These are phyloP conservation scores for Rattus norvegicus DNA, from an alignment of 2,113 vertebrate species.

Conservation along the genomic window GRCr8 NC_086024.1:60268501-60269000, in stretches of 20 bases:
- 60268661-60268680: background rate
- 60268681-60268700: background rate
- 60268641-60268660: background rate
- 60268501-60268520: background rate
- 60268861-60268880: background rate
- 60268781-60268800: background rate
- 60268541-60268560: background rate
- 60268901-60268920: background rate
- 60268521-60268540: background rate
- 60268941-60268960: background rate
- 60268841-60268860: background rate
- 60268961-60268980: background rate
- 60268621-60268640: background rate
- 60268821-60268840: background rate
- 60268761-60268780: background rate
- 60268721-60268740: conserved; percentile 53
- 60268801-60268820: background rate
- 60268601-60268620: background rate
- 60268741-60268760: conserved; percentile 46
- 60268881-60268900: background rate
- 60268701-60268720: conserved; percentile 20
- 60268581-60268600: background rate
- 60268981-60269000: background rate
- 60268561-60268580: background rate
- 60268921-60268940: background rate